phyloP scores from a whole-genome alignment of 2,797 vertebrate species.

The Rallus crepitans region DNA sequence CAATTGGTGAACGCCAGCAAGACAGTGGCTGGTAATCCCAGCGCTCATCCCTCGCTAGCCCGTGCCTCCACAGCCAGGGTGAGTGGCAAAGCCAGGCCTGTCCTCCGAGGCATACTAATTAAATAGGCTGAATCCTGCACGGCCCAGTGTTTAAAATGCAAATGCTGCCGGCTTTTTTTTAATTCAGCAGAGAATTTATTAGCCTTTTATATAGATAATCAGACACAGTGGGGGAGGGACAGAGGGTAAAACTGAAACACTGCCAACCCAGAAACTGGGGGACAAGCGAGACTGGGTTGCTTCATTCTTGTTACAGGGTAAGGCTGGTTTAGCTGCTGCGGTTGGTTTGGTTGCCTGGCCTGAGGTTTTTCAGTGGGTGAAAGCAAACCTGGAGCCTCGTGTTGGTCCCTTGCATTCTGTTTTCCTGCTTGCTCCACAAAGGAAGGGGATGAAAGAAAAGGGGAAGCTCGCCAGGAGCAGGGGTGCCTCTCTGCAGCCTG shows the following conservation, averaged over 20 bases:
- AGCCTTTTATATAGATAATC: constrained; percentile 23
- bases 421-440: not conserved
- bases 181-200: constrained; percentile 27
- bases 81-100: not conserved
- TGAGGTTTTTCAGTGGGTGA: not conserved
- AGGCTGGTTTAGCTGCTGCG: not conserved
- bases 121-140: not conserved
- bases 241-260: not conserved
- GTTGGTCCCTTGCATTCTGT: not conserved
- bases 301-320: not conserved
- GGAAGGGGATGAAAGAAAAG: not conserved
- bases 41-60: not conserved
- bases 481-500: not conserved
- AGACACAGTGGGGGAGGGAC: not conserved
- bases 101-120: not conserved
- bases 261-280: not conserved
- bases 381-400: not conserved
- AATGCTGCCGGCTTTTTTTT: not conserved
- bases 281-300: not conserved
- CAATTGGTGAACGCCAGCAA: not conserved
- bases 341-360: not conserved
- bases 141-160: constrained; percentile 20
- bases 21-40: not conserved
- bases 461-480: accelerated
- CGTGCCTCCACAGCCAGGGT: not conserved